These are phyloP conservation scores for Penaeus chinensis DNA, from an alignment of 1,140 invertebrate species.

Conservation along the genomic window DNA sequence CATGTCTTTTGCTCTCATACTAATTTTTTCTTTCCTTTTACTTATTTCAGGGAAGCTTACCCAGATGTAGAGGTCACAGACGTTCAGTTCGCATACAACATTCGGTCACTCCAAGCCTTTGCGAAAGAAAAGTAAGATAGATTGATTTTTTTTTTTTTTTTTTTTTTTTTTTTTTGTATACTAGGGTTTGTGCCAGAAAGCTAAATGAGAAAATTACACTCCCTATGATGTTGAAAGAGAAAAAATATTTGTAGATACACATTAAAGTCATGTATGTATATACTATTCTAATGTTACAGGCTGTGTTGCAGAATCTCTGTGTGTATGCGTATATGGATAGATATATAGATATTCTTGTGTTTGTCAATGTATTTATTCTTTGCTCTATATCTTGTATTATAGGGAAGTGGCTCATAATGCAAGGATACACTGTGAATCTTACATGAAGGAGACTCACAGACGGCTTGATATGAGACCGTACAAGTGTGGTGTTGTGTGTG, in stretches of 20 bases:
- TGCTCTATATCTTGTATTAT: slow-evolving; percentile 54
- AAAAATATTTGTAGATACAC: too few relatives aligned
- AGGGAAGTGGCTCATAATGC: slow-evolving; percentile 84
- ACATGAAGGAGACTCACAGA: slow-evolving; percentile 77
- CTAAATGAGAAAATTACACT: neutral
- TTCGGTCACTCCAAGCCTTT: slow-evolving; percentile 82
- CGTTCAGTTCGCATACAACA: slow-evolving; percentile 89
- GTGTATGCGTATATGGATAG: too few relatives aligned
- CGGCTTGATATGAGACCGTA: slow-evolving; percentile 81
- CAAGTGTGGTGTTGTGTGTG: slow-evolving; percentile 75
- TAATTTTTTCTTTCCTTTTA: neutral
- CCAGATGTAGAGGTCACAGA: slow-evolving; percentile 86
- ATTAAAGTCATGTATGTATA: too few relatives aligned
- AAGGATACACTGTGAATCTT: slow-evolving; percentile 82
- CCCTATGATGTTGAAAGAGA: too few relatives aligned
- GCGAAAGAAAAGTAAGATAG: slow-evolving; percentile 76
- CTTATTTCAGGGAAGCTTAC: slow-evolving; percentile 83
- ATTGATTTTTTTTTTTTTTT: neutral
- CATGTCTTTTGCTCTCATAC: neutral
- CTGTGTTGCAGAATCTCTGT: too few relatives aligned
- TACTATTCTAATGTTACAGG: too few relatives aligned
- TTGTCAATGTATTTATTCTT: neutral
- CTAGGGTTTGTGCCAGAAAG: neutral
- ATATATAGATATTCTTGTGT: too few relatives aligned
- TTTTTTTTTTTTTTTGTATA: neutral